phyloP scores from a whole-genome alignment of 2,113 vertebrate genomes.

The Trichomycterus rosablanca region DNA sequence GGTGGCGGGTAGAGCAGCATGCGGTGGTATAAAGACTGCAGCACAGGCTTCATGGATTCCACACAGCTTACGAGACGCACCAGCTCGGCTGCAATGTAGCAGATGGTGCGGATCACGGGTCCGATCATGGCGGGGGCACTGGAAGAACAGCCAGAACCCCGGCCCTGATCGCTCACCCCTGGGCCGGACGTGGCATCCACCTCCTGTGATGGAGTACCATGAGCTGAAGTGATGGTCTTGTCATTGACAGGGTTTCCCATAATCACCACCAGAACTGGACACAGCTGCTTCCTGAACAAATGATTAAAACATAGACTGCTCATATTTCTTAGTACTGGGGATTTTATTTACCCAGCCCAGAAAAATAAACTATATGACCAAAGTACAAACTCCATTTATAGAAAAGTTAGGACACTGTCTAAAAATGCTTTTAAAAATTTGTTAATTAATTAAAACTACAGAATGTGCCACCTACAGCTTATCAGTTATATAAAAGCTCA shows the following conservation, averaged over 20 bases:
- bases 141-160: conserved; percentile 91
- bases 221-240: conserved; percentile 89
- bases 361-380: no score
- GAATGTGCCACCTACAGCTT: no score
- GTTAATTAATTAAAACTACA: background rate
- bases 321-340: no score
- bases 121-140: conserved; percentile 83
- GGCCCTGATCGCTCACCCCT: conserved; percentile 82
- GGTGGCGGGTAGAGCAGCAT: conserved; percentile 93
- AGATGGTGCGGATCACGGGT: conserved; percentile 89
- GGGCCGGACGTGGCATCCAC: conserved; percentile 59
- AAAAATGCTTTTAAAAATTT: no score
- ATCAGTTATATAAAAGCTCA: no score
- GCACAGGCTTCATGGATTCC: conserved; percentile 94
- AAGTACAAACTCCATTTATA: no score
- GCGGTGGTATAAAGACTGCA: conserved; percentile 94
- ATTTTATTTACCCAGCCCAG: no score
- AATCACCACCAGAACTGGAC: conserved; percentile 88
- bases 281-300: conserved; percentile 96
- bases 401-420: no score
- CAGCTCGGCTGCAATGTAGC: conserved; percentile 88
- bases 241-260: conserved; percentile 93
- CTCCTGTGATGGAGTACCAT: conserved; percentile 66
- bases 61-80: conserved; percentile 87
- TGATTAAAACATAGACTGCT: no score